phyloP scores from a whole-genome alignment of 2,797 vertebrate species.

The Crocodylus rhombifer region DNA sequence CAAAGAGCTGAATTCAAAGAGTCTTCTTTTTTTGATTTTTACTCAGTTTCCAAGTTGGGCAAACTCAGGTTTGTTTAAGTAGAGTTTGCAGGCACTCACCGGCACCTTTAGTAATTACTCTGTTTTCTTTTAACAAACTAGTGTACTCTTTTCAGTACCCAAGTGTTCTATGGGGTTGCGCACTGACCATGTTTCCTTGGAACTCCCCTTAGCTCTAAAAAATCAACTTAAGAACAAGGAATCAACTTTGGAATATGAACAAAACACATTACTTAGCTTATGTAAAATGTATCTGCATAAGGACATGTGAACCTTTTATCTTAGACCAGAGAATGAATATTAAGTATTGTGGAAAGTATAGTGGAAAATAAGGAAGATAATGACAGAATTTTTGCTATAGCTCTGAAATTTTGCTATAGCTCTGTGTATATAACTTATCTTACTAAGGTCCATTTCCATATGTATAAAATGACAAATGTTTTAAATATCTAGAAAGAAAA shows the following conservation, averaged over 20 bases:
- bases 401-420: neutral
- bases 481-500: neutral
- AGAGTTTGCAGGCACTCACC: neutral
- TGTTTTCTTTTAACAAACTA: neutral
- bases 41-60: neutral
- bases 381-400: neutral
- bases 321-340: neutral
- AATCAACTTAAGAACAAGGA: neutral
- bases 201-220: neutral
- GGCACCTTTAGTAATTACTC: neutral
- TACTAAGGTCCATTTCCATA: neutral
- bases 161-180: no score
- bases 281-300: neutral
- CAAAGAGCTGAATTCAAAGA: neutral
- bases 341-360: neutral
- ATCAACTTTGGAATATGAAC: neutral
- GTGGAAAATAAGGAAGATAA: neutral
- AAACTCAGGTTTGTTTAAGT: neutral
- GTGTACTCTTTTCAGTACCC: neutral
- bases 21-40: neutral
- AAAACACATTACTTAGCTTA: neutral
- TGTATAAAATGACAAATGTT: neutral
- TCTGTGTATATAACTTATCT: neutral
- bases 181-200: neutral
- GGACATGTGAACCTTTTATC: neutral